Base-by-base conservation (phyloP, 2,888 invertebrate genomes). In the Xestia c-nigrum region DNA sequence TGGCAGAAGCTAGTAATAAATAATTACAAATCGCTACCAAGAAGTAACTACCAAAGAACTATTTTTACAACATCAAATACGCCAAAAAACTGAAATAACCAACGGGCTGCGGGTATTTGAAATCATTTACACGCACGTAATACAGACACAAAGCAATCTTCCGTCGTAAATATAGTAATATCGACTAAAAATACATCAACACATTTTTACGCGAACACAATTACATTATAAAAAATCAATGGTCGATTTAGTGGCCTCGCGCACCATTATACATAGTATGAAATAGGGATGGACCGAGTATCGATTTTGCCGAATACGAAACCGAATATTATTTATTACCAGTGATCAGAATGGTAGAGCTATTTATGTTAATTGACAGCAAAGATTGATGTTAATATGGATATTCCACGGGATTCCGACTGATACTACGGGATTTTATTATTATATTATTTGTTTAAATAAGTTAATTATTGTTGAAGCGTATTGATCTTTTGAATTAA, bases 181-280 rank as follows among this genome's bases (percentile, higher is more conserved):
- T 70, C 74, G 57, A 65, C 46, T 46, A 75, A 80, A 88, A 88
- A 80, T 74, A 81, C 83, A 85, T 85, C 81, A 89, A 85, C 86
- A 85, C 81, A 79, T 86, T 88, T 87, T 85, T 82, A 77, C 84
- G 81, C 79, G 77, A 83, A 88, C 86, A 83, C 78, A 86, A 88
- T 86, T 84, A 87, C 87, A 88, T 83, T 81, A 84, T 88, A 92
- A 93, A 93, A 93, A 92, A 90, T 89, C 89, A 88, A 91, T 89
- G 87, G 87, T 79, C 81, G 82, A 90, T 89, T 91, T 89, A 89
- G 88, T 89, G 88, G 88, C 88, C 88, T 90, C 87, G 87, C 88
- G 87, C 88, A 89, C 90, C 90, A 93, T 93, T 93, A 91, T 87
- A 81, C 79, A 83, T 81, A 85, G 78, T 80, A 83, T 74, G 68